Evolutionary conservation across 2,113 vertebrate genomes (phyloP), one percentile per base, ranked within the genome.

Genomic region (Regulus satrapa): DNA sequence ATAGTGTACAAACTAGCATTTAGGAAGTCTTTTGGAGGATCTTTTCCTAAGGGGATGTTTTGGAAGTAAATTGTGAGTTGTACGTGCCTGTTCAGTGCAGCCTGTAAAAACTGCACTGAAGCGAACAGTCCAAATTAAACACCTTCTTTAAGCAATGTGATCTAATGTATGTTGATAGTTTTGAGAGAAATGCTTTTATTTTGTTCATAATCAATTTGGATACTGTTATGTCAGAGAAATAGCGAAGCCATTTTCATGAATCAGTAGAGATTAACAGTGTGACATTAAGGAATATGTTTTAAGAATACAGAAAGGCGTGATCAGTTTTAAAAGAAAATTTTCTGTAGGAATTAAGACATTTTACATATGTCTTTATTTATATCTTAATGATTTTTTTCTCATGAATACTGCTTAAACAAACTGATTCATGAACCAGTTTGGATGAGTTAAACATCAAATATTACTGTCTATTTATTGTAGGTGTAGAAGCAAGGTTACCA

Each of bases 41-140:
- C 63, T 90, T 85, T 71, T 88, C 89, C 95, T 90, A 45, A 77
- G 85, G 92, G 87, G 18, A 31, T 82, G 36, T 69, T 95, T 89
- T 69, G 59, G 24, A 93, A 96, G 71, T 85, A 80, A 93, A 74
- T 92, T 66, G 55, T 4, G 6, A 86, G 80, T 59, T 79, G 41
- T 83, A 56, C 23, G 11, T 69, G 74, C 43, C 55, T 77, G 32
- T 71, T 76, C 58, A 49, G 36, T 56, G 64, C 64, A 95, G 84
- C 56, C 49, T 58, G 62, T 49, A 28, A 46, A 62, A 93, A 48
- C 31, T 24, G 31, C 26, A 20, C 6, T 58, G 56, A 66, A 64
- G 20, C n/a, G 52, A 64, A 31, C 26, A 43, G 34, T 66, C 54
- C 26, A 25, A 46, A 54, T 76, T 64, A 49, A 8, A 5, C 6